Percentiles rank a stretch among this genome's conserved stretches.
Conservation (phyloP, 2,888 invertebrate species). For the Escarpia spicata region DNA sequence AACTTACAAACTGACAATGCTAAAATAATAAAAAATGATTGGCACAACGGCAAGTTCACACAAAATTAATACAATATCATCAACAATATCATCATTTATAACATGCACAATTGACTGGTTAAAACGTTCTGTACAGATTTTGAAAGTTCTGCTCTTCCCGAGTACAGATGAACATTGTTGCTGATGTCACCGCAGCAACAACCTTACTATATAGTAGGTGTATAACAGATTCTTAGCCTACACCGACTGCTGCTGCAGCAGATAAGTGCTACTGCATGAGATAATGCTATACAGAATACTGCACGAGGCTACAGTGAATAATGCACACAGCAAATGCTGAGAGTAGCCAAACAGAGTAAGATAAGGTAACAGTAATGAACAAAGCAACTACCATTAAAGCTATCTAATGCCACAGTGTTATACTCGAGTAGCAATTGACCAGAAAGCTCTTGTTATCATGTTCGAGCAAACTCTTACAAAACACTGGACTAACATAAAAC, state of each 20-base stretch:
- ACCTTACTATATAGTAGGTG: background rate
- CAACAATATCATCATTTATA: too few relatives aligned
- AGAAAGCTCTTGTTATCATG: background rate
- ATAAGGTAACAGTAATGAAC: background rate
- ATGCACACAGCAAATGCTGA: background rate
- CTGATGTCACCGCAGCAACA: background rate
- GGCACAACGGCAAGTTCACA: background rate
- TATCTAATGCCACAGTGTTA: background rate
- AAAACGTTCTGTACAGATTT: background rate
- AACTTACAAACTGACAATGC: background rate
- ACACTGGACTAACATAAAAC: background rate
- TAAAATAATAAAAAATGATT: background rate
- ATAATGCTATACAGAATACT: background rate
- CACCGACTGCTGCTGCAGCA: background rate
- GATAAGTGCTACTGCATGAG: background rate
- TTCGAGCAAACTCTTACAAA: background rate
- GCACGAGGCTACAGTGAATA: background rate
- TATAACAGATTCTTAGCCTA: background rate
- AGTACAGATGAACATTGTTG: too few relatives aligned
- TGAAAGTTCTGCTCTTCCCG: background rate
- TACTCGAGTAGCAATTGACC: background rate
- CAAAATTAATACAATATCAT: background rate
- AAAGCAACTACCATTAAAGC: constrained; percentile 6
- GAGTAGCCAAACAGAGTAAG: background rate
- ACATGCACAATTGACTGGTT: constrained; percentile 6